phyloP scores from a whole-genome alignment of 1,140 invertebrate genomes.

The Mactra quadrangularis region DNA sequence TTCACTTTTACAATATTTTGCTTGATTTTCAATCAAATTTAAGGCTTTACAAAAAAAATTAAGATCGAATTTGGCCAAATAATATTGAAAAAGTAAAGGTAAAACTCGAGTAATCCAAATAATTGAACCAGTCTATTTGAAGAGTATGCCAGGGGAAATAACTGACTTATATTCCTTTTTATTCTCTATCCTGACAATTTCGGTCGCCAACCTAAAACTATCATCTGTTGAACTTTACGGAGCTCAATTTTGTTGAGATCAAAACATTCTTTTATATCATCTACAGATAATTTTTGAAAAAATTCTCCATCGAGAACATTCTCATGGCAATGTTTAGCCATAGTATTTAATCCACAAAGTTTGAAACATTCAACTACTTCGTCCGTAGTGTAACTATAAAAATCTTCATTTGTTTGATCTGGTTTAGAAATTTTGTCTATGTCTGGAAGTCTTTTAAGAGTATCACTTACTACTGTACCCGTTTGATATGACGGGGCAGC shows the following conservation, averaged over 20 bases:
- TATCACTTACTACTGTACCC: too few species aligned
- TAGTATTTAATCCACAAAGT: background rate
- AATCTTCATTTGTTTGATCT: conserved; percentile 7
- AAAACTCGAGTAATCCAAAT: too few species aligned
- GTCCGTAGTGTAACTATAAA: conserved; percentile 5
- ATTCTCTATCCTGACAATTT: too few species aligned
- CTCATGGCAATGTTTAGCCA: background rate
- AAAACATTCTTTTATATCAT: background rate
- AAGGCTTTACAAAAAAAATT: too few species aligned
- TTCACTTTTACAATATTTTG: too few species aligned
- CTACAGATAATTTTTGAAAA: background rate
- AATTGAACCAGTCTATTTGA: too few species aligned
- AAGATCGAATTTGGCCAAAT: too few species aligned
- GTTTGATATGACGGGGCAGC: too few species aligned
- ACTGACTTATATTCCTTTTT: too few species aligned
- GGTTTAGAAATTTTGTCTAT: background rate
- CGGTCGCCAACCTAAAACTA: background rate
- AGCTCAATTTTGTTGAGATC: background rate
- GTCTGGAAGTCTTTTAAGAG: background rate
- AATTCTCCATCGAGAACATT: conserved; percentile 10
- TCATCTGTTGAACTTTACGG: background rate
- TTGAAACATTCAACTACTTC: conserved; percentile 27
- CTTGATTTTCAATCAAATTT: too few species aligned
- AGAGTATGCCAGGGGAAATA: too few species aligned
- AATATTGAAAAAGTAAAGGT: too few species aligned